Base-by-base conservation (phyloP, 2,113 vertebrate genomes). In the Seriola dumerili region DNA sequence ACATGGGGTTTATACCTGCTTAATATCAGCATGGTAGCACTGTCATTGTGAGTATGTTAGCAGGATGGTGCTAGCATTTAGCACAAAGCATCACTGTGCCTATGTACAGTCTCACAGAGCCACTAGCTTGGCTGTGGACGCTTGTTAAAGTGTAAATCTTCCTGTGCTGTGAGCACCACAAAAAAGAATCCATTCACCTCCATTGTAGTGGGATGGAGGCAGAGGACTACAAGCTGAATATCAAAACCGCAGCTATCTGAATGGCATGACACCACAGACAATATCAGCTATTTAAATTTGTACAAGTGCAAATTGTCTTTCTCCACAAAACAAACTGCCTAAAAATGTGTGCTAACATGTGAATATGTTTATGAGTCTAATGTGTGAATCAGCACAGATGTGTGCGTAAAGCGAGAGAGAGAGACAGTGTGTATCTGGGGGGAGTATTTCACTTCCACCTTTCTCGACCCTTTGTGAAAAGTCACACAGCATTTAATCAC, bases 401-500 rank as follows among this genome's bases (percentile, higher is more conserved):
- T 78, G 40, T 72, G 23, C 4, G 6, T 21, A 34, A 23, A 32
- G 50, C n/a, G 54, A 6, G 12, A 14, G 25, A 25, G 14, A 25
- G 14, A 29, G 34, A 23, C 55, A 65, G 14, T 61, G 73, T 40
- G 72, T 70, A 29, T 67, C 50, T 42, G 54, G 73, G 63, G 36
- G 58, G 71, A 23, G 55, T 14, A 40, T 86, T 73, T 85, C 83
- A 83, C 78, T 74, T 80, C 83, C 82, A 85, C 89, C 85, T 76
- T 86, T 92, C 89, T 83, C 92, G 92, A 76, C 80, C 44, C 48
- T 80, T 59, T 82, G 90, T 92, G 85, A 93, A 84, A 94, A 94
- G 82, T 94, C 92, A 81, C 91, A 92, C 91, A 74, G 83, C 80
- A 88, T 94, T 91, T 87, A 90, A 90, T 95, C 81, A 84, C 80